Evolutionary conservation across 2,113 vertebrate genomes (phyloP).

Genomic region (Hemiscyllium ocellatum): DNA sequence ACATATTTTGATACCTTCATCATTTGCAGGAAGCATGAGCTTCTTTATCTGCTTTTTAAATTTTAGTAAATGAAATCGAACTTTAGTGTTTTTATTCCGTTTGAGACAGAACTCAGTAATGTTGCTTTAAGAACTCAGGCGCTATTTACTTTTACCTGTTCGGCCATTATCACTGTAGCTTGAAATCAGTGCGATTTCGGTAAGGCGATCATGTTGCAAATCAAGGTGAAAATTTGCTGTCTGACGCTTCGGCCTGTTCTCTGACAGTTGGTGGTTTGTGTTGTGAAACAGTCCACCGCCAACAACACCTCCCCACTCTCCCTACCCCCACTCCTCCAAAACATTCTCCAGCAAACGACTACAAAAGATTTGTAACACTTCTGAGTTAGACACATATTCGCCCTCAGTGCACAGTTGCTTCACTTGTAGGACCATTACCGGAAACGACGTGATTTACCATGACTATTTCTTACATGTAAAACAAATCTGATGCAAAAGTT

Average conservation of each 20-base stretch:
- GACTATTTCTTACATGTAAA: not conserved
- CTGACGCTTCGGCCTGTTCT: not conserved
- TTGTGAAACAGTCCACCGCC: not conserved
- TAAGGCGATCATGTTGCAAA: not conserved
- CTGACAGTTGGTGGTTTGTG: not conserved
- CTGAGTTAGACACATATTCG: not conserved
- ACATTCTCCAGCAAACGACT: not conserved
- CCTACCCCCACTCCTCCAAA: not conserved
- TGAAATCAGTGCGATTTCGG: not conserved
- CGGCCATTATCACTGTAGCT: not conserved
- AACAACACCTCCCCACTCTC: not conserved
- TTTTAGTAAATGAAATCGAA: not conserved
- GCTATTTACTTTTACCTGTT: not conserved
- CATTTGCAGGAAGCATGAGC: not conserved
- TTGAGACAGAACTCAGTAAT: not conserved
- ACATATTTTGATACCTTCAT: not conserved
- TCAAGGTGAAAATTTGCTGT: not conserved
- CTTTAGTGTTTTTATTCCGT: not conserved
- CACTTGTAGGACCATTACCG: not conserved
- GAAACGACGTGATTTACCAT: not conserved
- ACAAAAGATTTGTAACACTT: not conserved
- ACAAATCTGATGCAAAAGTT: not conserved
- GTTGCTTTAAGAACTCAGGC: not conserved
- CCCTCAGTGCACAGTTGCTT: not conserved
- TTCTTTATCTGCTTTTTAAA: not conserved